Base-by-base conservation (phyloP, 2,888 invertebrate genomes). In the Drosophila subsilvestris region DNA sequence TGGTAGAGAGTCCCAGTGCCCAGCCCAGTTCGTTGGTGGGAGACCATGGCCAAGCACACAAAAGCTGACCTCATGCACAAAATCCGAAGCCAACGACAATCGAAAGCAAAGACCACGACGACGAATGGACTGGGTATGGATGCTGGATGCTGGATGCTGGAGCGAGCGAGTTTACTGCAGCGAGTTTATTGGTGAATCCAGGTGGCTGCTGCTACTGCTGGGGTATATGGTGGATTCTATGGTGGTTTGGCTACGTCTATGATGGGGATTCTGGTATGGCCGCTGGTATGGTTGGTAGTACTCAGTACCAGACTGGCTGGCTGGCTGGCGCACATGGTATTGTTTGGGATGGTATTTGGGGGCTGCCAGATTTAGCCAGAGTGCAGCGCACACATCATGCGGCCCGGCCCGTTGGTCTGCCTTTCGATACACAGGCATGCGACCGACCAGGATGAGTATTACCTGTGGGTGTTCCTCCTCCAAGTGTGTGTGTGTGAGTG, bases 51-150 rank as follows among this genome's bases (percentile, higher is more conserved):
- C 65, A 60, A 63, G 14, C 37, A 67, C 61, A 73, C 84, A 75
- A 86, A 75, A 80, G 78, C 84, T 83, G 84, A 83, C 88, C 88
- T 79, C 88, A 79, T 86, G 74, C 76, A 74, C 78, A 70, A 78
- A 86, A 83, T 76, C 73, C 75, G 78, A 78, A 75, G 68, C 70
- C 78, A 78, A 74, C 68, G 70, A 76, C 75, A 67, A 74, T 63
- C 60, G 65, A 63, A 62, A 53, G 51, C 59, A 74, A 59, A 61
- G 67, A 44, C 74, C 62, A 59, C 53, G 63, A 25, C 47, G 10
- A 45, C 48, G 48, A 43, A 54, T 60, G 63, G 54, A 66, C 56
- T 51, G 49, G 60, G 20, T 20, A 27, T 20, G 55, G 66, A 44
- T 37, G 37, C 7, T 14, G 37, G 37, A 14, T 37, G n/a, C 14